Base-by-base conservation (phyloP, 2,113 vertebrate species). In the Charadrius vociferus region DNA sequence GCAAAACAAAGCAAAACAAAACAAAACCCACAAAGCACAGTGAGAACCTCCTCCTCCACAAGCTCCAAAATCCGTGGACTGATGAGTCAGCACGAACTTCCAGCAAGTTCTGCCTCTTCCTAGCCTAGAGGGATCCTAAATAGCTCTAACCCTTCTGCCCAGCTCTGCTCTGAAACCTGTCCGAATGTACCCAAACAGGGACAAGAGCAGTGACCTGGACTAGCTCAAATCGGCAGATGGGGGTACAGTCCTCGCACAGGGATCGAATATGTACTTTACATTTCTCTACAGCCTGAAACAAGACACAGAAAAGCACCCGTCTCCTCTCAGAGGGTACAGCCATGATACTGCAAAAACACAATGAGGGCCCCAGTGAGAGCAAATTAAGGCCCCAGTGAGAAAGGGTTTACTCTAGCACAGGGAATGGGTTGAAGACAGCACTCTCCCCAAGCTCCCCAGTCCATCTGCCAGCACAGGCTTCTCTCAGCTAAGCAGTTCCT, bases 31-130 rank as follows among this genome's bases (percentile, higher is more conserved):
- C 50, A 93, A 94, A 88, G n/a, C 29, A 65, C 70, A 90, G 71
- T 88, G 85, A 96, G 84, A 96, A 86, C n/a, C 74, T 94, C 58
- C 68, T 94, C 56, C 47, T 91, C 70, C 73, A 89, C 65, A 72
- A 72, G 30, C 71, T 94, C 55, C 45, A 81, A 86, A 90, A 78
- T 86, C 10, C 74, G 66, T 23, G 22, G 50, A 86, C 79, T 88
- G 81, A 78, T 95, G 95, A 96, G 45, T 88, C 89, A 92, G 81
- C 58, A 85, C 1, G 5, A 91, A 41, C 58, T 94, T 96, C 79
- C 87, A 96, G 70, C 85, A 96, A 91, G 66, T 95, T 97, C 95
- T 95, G 36, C 53, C 50, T 95, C 84, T 97, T 96, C 61, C 66
- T 94, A 93, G 86, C 86, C 89, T 88, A 70, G 37, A 88, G 78